Evolutionary conservation across 2,113 vertebrate genomes (phyloP), one percentile per base, ranked within the genome.

Genomic region (Nanorana parkeri): DNA sequence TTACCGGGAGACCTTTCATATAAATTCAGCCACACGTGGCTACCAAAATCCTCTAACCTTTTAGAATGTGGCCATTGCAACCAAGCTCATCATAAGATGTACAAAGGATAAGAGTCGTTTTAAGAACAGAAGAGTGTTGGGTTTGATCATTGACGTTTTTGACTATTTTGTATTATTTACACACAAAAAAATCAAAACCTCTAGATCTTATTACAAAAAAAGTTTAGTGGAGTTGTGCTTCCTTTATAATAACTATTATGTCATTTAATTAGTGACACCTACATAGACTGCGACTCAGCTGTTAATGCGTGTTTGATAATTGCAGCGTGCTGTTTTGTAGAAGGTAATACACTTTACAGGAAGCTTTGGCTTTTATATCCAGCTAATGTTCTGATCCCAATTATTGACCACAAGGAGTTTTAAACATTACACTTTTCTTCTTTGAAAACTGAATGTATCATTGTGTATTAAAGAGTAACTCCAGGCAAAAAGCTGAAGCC

Each of bases 341-440:
- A 58, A 75, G 61, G 55, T 51, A 24, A 51, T 73, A 60, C 54
- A 26, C 79, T 65, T 67, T 51, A 64, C 28, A 21, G 61, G 51
- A 41, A 63, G 41, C 2, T 17, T 24, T 20, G n/a, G 28, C 23
- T 65, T 60, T 56, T 81, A 16, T 56, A 51, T 26, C 29, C 61
- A 73, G 19, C 61, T 66, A 10, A 29, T 15, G 26, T 60, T 56
- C 69, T 52, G 68, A 73, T 74, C 80, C 51, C 80, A 81, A 81
- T 81, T 81, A 73, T 28, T 51, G 41, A 66, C 47, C 11, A 28
- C 32, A 61, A 80, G 24, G 61, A 65, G 13, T 60, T n/a, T n/a
- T 19, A 56, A 3, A 56, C 32, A 55, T 61, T 10, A 51, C 24
- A 23, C 13, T 80, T 69, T 55, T 54, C 56, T 65, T 24, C 51